These are phyloP conservation scores for Paramormyrops kingsleyae DNA, from an alignment of 2,113 vertebrate genomes.

Conservation along the genomic window DNA sequence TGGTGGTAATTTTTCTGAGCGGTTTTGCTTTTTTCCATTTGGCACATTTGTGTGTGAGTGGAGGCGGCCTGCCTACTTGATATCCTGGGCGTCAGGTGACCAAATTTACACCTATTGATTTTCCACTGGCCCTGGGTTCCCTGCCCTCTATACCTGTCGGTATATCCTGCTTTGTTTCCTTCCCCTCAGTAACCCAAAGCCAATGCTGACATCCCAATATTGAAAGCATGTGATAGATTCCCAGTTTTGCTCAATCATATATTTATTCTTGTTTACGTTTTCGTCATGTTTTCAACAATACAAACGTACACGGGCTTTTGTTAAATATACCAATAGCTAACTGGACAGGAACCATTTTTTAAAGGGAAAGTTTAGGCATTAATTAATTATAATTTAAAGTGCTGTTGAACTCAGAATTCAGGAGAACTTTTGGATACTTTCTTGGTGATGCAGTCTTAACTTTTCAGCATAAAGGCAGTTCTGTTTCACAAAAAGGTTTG, in stretches of 20 bases:
- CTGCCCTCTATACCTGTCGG: background rate
- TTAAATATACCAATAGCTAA: background rate
- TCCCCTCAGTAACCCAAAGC: background rate
- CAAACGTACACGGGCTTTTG: background rate
- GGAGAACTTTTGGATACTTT: background rate
- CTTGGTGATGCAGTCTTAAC: background rate
- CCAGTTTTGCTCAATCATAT: background rate
- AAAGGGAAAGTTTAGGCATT: background rate
- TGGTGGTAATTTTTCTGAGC: background rate
- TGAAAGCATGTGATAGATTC: background rate
- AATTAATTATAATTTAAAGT: background rate
- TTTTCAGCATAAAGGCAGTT: background rate
- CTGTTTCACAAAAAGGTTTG: background rate
- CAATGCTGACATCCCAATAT: background rate
- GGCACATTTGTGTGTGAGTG: background rate
- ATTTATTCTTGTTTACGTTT: background rate
- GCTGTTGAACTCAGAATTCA: background rate
- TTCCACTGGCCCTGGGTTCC: background rate
- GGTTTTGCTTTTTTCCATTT: background rate
- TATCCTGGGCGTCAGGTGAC: background rate
- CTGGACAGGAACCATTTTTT: background rate
- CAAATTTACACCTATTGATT: background rate
- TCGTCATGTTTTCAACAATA: background rate
- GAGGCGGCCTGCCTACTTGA: background rate
- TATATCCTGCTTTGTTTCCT: background rate